Evolutionary conservation across 2,888 invertebrate genomes (phyloP), one percentile per base, ranked within the genome.

Genomic region (Barypeithes pellucidus): DNA sequence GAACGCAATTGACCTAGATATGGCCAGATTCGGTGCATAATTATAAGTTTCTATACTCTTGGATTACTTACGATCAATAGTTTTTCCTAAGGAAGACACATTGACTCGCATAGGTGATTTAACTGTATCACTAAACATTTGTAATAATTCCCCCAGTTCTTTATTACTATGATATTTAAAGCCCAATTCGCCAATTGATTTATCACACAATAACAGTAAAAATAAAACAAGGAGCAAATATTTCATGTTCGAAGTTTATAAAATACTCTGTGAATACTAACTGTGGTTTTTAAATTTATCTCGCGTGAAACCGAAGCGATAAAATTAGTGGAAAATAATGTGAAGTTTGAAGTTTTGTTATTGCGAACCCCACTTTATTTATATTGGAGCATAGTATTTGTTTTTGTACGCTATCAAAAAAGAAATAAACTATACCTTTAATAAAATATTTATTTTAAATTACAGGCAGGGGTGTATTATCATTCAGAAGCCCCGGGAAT

Each of bases 81-180:
- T 89, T 79, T 88, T 86, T n/a, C 93, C 93, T 72, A 90, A 88
- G 0, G 86, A 84, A 78, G 89, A 88, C 5, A 89, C 78, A 20
- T 83, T 78, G 1, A 86, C 85, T 7, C 70, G 76, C 29, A 89
- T 79, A 39, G 69, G 68, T 24, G 9, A 3, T 0, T 85, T 81
- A 77, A 86, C 85, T 2, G 81, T 79, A 39, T 79, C 43, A 11
- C 84, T 80, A 52, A 87, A 84, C 61, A 84, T 81, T 62, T 81
- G 80, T 77, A 89, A 79, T 79, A 85, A 84, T 36, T 79, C 70
- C 43, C 85, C 85, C 76, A 89, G 77, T 71, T 85, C 84, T 5
- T 80, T 78, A 77, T 88, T 86, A 74, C 85, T 84, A 78, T 89
- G 89, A 80, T 89, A 88, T 70, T 81, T 82, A 75, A 82, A 85